Evolutionary conservation across 2,797 vertebrate genomes (phyloP), one percentile per base, ranked within the genome.

Genomic region (Synanceia verrucosa): DNA sequence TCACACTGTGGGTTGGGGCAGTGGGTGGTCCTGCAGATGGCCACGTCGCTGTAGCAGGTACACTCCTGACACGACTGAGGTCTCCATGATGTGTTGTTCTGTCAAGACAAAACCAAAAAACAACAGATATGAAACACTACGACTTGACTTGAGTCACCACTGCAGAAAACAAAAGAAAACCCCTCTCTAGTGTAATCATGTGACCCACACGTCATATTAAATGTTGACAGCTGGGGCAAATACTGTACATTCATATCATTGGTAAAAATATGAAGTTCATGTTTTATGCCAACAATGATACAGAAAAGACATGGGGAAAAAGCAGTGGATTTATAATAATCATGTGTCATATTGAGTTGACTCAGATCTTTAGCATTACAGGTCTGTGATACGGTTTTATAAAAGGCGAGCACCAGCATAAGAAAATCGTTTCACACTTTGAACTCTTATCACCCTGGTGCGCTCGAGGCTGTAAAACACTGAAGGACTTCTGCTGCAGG

Each of bases 41-140:
- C 82, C 36, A 97, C 77, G 24, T 92, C 85, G 8, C 91, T 76
- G 65, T 70, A 85, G 91, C 98, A 99, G 62, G 23, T 87, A 79
- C 98, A 99, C 77, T 94, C 93, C 82, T 92, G 94, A 90, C 97
- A 99, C 0, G 94, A 89, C 77, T 96, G 91, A 0, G 95, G 95
- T 47, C 94, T 95, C 98, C 98, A 99, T 70, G 82, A 56, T 0
- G 96, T 94, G 87, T 94, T 91, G 83, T 96, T 97, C 98, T 99
- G 94, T 70, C 81, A 88, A 81, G 19, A 34, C 79, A 88, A 66
- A 83, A 24, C 73, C 84, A 47, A n/a, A 39, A 26, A 72, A 24
- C 72, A 28, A 48, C 10, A 33, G 18, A 19, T 2, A 51, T 67
- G 18, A 77, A 75, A 70, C 55, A 63, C 68, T 14, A 53, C 68